These are phyloP conservation scores for Caenorhabditis afra DNA, from an alignment of 2,888 invertebrate species.

Conservation along the genomic window DNA sequence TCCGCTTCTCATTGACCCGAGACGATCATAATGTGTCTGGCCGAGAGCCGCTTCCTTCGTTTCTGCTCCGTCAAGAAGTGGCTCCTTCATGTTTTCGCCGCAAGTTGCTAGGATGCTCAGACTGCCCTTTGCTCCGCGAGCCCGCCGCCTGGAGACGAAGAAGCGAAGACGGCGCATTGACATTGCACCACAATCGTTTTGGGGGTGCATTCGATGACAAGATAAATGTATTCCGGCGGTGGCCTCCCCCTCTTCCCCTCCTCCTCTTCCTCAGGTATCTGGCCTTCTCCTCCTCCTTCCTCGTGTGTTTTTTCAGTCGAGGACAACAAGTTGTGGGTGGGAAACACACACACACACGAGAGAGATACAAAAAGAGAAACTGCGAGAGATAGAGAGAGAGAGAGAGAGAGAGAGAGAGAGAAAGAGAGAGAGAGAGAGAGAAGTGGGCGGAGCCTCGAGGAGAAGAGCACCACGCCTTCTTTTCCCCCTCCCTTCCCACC, in stretches of 20 bases:
- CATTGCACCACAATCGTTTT: not conserved
- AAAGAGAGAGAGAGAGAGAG: not conserved
- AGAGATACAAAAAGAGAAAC: too few species aligned
- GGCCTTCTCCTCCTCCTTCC: constrained; percentile 1
- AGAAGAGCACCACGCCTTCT: not conserved
- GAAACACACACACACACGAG: not conserved
- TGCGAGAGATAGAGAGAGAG: not conserved
- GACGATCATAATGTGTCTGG: not conserved
- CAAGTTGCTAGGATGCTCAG: not conserved
- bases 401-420: constrained; percentile 10
- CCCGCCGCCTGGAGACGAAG: not conserved
- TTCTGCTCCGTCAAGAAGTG: not conserved
- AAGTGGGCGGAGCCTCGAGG: not conserved
- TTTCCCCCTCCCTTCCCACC: constrained; percentile 4
- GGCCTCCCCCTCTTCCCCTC: not conserved
- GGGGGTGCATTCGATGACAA: not conserved
- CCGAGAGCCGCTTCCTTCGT: not conserved
- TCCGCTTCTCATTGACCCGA: not conserved
- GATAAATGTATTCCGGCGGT: constrained; percentile 13
- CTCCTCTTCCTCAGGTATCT: not conserved
- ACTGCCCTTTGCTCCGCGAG: too few species aligned
- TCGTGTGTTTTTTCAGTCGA: constrained; percentile 7
- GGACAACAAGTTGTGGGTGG: constrained; percentile 46
- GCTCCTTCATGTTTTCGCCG: not conserved
- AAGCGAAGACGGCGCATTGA: too few species aligned